Conservation (phyloP, 2,113 vertebrate genomes). For the Anas platyrhynchos region DNA sequence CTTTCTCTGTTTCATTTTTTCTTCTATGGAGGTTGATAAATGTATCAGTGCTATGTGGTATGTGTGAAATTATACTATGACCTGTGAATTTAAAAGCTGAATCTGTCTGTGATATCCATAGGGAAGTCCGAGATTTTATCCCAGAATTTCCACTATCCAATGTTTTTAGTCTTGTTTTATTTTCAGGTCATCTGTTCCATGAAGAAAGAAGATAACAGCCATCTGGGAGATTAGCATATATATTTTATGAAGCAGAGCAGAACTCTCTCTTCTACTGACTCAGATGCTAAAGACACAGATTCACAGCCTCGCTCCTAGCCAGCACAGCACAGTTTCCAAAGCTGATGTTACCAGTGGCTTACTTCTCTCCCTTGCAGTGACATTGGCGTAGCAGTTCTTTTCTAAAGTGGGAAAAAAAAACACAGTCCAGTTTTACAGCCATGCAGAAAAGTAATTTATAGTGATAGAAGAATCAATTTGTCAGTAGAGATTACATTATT, state of each 20-base stretch:
- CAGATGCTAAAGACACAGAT: constrained; percentile 50
- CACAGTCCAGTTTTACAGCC: background rate
- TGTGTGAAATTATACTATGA: background rate
- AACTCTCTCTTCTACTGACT: constrained; percentile 34
- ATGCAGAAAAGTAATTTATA: background rate
- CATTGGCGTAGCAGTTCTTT: background rate
- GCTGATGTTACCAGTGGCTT: constrained; percentile 15
- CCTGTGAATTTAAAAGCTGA: background rate
- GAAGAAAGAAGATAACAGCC: constrained; percentile 46
- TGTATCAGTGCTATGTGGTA: background rate
- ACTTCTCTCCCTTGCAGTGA: background rate
- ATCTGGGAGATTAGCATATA: constrained; percentile 69
- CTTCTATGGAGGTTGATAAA: background rate
- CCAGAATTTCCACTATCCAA: background rate
- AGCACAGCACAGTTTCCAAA: background rate
- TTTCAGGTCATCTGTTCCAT: constrained; percentile 63
- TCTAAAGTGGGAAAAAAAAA: background rate
- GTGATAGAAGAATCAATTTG: background rate
- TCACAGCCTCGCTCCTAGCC: constrained; percentile 10
- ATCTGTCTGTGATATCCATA: background rate
- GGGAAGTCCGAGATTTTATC: constrained; percentile 8
- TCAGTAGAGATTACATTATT: background rate
- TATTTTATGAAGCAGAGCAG: constrained; percentile 62
- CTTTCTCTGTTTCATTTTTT: background rate
- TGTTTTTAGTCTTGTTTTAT: constrained; percentile 15